Base-by-base conservation (phyloP, 2,888 invertebrate species). In the Torymus texanus region DNA sequence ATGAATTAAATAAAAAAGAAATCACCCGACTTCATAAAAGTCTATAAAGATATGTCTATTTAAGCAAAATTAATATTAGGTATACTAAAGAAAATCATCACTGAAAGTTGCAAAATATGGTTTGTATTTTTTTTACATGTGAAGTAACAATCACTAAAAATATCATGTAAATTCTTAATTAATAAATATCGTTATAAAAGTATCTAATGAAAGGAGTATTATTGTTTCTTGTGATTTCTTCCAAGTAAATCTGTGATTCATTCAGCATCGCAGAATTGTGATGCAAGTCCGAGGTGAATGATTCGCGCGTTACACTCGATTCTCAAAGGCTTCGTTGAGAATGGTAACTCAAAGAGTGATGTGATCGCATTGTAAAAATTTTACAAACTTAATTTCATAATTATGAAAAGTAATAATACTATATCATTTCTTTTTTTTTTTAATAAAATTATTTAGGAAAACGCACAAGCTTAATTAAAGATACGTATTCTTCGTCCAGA, bases 111-210 rank as follows among this genome's bases (percentile, higher is more conserved):
- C 58, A 82, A 82, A 84, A 84, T 83, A 83, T 83, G 21, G 72
- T 81, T 78, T 84, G 73, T 82, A 82, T 83, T 81, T 81, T 78
- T 41, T 79, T 82, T 81, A 83, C 63, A 79, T 78, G 66, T 72
- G 75, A 75, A 79, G 66, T 81, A 84, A 84, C 78, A 83, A 82
- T 67, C 59, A 70, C 71, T 83, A 82, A 73, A 83, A 84, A 84
- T 80, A 83, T 82, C 73, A 83, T 83, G 83, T 83, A 84, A 82
- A 83, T 82, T 74, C 74, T 84, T 78, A 84, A 84, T 84, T 85
- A 85, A 85, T 84, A 85, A 84, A 84, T 83, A 83, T 75, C 50
- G 41, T 80, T 73, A 76, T 76, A 83, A 85, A 84, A 83, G 70
- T 81, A 84, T 81, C 78, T 81, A 80, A 78, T 65, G 65, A 80